Base-by-base conservation (phyloP, 2,888 invertebrate species). In the Danaus chrysippus region DNA sequence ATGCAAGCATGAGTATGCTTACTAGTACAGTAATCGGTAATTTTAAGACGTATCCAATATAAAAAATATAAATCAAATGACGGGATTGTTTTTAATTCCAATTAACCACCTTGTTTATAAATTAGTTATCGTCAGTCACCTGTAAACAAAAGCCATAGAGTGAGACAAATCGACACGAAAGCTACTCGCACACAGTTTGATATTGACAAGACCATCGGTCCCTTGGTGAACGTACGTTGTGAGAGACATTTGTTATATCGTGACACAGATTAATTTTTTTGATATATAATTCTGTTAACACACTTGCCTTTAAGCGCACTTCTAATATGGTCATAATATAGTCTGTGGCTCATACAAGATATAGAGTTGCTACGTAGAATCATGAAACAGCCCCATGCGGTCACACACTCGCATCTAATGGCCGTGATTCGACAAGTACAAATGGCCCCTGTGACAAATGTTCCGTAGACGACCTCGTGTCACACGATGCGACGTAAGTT, bases 351-450 rank as follows among this genome's bases (percentile, higher is more conserved):
- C 60, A 69, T 73, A 68, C 69, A 64, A 73, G 70, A 68, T 67
- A 72, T 72, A 71, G 72, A 70, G 81, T 79, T 75, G 76, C 83
- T 67, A 70, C 81, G 77, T 88, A 74, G 74, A 84, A 74, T 84
- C 85, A 76, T 69, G 78, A 76, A 76, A 78, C 82, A 82, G 83
- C 84, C 87, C 86, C 84, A 79, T 82, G 85, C 86, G 90, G 90
- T 90, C 87, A 87, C 88, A 87, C 89, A 88, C 89, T 87, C 87
- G 79, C 83, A 78, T 88, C 88, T 91, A 91, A 91, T 91, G 91
- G 90, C 86, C 83, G 89, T 89, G 91, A 91, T 91, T 91, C 91
- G 91, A 91, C 91, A 91, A 90, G 91, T 91, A 91, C 91, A 91
- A 91, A 91, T 91, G 91, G 90, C 86, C 78, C 75, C 81, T 74